Evolutionary conservation across 2,113 vertebrate species (phyloP), one percentile per base, ranked within the genome.

Genomic region (Seriola dumerili): DNA sequence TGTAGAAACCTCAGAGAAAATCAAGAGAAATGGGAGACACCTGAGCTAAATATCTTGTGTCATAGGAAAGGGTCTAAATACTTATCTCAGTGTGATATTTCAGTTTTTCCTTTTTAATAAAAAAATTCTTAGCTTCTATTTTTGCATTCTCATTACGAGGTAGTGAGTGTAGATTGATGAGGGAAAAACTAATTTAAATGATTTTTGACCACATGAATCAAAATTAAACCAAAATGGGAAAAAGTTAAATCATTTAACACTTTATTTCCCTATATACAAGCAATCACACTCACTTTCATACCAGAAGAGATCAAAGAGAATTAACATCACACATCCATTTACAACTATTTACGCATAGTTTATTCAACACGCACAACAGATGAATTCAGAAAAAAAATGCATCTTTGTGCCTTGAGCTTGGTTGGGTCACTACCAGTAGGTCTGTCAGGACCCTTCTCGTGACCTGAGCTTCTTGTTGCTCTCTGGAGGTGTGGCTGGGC

Each of bases 221-320:
- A 54, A 64, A 54, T 34, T 25, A 59, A 59, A 1, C 8, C 3
- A 9, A 12, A 21, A n/a, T 10, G 19, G 21, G 57, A 48, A 59
- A 12, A 40, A 13, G 10, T 57, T 69, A 7, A 32, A 8, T 68
- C 10, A 52, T 46, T 12, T 54, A 8, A 61, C 50, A 76, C 61
- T 92, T 92, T 92, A 92, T 90, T 91, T 76, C 25, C 36, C 59
- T 72, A 21, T 75, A 72, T 48, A 85, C 67, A 85, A 72, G 80
- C 63, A 76, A 72, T 40, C 52, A 70, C 54, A 58, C 32, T 23
- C 65, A 78, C 70, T 54, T 58, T 29, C 54, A 71, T 58, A 25
- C 29, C 52, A 78, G 32, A 70, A 57, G 38, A 21, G 5, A 65
- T 55, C 17, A 76, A 38, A 38, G 10, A 72, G 11, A 54, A 66